Evolutionary conservation across 2,113 vertebrate species (phyloP), one percentile per base, ranked within the genome.

Genomic region (Vulpes vulpes): DNA sequence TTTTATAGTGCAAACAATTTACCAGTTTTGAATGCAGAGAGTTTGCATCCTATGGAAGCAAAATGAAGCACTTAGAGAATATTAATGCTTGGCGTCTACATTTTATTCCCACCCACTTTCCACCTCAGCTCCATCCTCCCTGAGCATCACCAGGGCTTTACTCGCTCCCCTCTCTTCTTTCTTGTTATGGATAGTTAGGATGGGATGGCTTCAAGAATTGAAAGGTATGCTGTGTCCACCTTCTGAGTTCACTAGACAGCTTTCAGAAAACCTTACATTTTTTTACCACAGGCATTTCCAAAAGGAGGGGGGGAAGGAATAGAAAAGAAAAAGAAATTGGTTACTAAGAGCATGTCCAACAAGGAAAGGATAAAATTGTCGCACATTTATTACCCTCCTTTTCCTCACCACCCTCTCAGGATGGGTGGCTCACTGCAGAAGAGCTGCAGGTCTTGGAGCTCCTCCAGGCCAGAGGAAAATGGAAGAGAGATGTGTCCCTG

Each of bases 11-110:
- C 27, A 22, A 78, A 35, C 74, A 80, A 14, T 43, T 27, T 59
- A 69, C 59, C 5, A 0, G 0, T 43, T 79, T 19, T 7, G 12
- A 25, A 3, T 17, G 38, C 4, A 11, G 23, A 57, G 4, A 20
- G 30, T 20, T 57, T 49, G 27, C 4, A 22, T 14, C 53, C 51
- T 10, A 4, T 15, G 22, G 5, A 74, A 53, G 25, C 6, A 91
- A 60, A 76, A 30, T 1, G 10, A 5, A 1, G 7, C 59, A 8
- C 22, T 51, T 22, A 9, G 51, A 22, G 12, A 22, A 8, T 2
- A 0, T 0, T 4, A 38, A 1, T 10, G 0, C 22, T 1, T 2
- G 20, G 10, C 20, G 25, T 53, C 62, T n/a, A 4, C 2, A 5
- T 5, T 16, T 11, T 0, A 0, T 20, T 60, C 11, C 27, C 5